Evolutionary conservation across 2,797 vertebrate species (phyloP), one percentile per base, ranked within the genome.

Genomic region (Rhabdophis nuchalis): DNA sequence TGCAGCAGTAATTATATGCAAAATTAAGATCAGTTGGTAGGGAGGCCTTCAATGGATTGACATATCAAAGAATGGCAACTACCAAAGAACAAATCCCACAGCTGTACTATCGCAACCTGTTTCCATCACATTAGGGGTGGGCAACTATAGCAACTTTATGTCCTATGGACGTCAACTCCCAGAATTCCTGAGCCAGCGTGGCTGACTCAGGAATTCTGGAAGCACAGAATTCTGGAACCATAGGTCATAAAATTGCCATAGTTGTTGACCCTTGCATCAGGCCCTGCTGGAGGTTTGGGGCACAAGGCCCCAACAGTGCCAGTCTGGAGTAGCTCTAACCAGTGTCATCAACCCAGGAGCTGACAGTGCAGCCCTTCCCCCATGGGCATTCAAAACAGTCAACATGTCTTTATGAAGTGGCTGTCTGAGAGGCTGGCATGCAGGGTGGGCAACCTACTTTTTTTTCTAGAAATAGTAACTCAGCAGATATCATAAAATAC

Each of bases 401-500:
- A 57, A 93, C 57, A 61, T 86, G 86, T 54, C 90, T 61, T 89
- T 91, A 53, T 18, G 85, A 87, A 77, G n/a, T 3, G 46, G 50
- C 82, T 68, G 88, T 20, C 12, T 58, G 53, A 77, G 91, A 92
- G 60, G 50, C 82, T 82, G 56, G 90, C 90, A 93, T 93, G 91
- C 88, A 89, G 50, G 89, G 54, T 54, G 56, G 68, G 56, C 29
- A 68, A 88, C 57, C 41, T 6, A 16, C 9, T 93, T 72, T 36
- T 85, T 93, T 58, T 29, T 64, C 89, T 60, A 82, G 56, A 61
- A 61, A 27, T 88, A 91, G 46, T 16, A 93, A 93, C 16, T 88
- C 89, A 88, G 93, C 68, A 93, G 91, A 93, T 68, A 93, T 92
- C 64, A 72, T 92, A 90, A 93, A 91, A 92, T 50, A 93, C 88